phyloP scores from a whole-genome alignment of 2,797 vertebrate species.

The Agapornis canus region DNA sequence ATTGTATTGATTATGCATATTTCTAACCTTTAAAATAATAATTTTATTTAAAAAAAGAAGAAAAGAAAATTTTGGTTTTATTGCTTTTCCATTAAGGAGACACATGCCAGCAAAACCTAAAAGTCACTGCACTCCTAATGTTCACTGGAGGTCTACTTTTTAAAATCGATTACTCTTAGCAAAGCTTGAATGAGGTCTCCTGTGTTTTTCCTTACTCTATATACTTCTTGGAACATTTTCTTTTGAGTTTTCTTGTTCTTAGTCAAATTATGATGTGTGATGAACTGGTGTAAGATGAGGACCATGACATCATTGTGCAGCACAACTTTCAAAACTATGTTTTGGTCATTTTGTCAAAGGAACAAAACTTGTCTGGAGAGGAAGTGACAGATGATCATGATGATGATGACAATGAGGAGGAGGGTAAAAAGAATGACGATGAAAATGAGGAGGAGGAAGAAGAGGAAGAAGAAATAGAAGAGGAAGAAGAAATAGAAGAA shows the following conservation, averaged over 20 bases:
- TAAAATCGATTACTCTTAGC: not conserved
- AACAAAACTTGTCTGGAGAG: slow-evolving; percentile 11
- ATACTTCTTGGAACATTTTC: not conserved
- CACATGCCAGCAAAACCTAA: not conserved
- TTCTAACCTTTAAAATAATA: not conserved
- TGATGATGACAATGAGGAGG: not conserved
- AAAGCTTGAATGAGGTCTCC: not conserved
- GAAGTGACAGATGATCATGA: slow-evolving; percentile 40
- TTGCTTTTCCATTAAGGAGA: not conserved
- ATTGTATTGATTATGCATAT: not conserved
- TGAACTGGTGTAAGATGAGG: not conserved
- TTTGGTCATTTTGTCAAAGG: slow-evolving; percentile 67
- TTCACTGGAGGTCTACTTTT: not conserved
- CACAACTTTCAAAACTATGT: not conserved
- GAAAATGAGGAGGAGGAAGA: not conserved
- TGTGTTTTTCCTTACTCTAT: not conserved
- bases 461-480: not conserved
- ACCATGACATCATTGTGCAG: not conserved
- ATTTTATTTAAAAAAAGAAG: not conserved
- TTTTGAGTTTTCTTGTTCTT: not conserved
- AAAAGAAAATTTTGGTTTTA: not conserved
- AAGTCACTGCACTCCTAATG: not conserved
- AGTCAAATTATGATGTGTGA: not conserved
- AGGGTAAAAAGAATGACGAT: not conserved
- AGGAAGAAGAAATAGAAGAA: not conserved